Conservation (phyloP, 2,113 vertebrate genomes). For the Solenodon paradoxus region DNA sequence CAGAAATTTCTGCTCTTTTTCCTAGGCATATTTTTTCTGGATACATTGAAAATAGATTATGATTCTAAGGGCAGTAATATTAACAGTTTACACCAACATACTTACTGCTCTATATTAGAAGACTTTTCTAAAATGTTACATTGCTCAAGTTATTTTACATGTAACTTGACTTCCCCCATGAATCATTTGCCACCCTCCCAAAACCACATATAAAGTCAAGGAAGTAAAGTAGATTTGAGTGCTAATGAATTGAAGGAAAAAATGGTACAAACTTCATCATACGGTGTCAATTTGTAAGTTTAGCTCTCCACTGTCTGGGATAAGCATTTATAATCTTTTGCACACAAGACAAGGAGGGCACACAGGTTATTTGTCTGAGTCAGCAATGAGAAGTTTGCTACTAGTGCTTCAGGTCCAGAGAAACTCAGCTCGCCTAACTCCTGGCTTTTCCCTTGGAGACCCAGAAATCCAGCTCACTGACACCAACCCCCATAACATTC, state of each 20-base stretch:
- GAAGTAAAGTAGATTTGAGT: not conserved
- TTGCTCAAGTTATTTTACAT: not conserved
- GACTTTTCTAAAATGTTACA: not conserved
- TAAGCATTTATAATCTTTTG: not conserved
- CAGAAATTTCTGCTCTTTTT: slow-evolving; percentile 21
- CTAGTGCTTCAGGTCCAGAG: not conserved
- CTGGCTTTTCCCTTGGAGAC: too few species aligned
- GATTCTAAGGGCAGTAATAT: not conserved
- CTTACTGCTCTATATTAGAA: not conserved
- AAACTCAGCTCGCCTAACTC: not conserved
- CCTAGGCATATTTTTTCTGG: not conserved
- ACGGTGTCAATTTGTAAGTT: not conserved
- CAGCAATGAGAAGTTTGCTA: not conserved
- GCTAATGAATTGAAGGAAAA: not conserved
- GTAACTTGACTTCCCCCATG: not conserved
- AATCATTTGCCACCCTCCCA: not conserved
- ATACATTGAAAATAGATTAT: not conserved
- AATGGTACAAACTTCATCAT: too few species aligned
- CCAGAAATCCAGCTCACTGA: too few species aligned
- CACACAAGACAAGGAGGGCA: too few species aligned
- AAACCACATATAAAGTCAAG: not conserved
- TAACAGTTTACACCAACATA: not conserved
- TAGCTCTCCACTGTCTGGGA: not conserved
- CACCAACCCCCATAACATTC: too few species aligned
- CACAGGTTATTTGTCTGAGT: not conserved